Conservation (phyloP, 2,888 invertebrate species). For the Ceratothoa steindachneri region DNA sequence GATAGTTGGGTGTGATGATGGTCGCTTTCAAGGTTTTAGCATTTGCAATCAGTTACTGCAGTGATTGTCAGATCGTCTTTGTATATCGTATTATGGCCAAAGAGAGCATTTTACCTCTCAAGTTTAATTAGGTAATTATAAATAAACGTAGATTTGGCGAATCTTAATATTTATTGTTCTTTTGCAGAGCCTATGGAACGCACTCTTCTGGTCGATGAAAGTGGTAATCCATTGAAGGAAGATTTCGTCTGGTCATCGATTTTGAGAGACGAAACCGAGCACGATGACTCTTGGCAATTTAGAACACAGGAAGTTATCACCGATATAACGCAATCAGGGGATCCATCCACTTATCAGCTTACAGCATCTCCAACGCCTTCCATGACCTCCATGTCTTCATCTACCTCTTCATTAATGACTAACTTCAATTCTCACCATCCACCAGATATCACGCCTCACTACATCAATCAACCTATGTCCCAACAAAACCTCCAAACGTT, state of each 20-base stretch:
- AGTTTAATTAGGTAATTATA: no score
- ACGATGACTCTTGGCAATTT: conserved; percentile 34
- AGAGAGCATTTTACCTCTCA: no score
- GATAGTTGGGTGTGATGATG: no score
- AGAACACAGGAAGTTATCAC: conserved; percentile 44
- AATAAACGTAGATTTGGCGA: no score
- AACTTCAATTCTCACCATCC: conserved; percentile 3
- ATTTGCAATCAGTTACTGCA: no score
- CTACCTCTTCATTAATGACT: conserved; percentile 19
- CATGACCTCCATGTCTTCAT: background rate
- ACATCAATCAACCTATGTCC: background rate
- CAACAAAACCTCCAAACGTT: conserved; percentile 17
- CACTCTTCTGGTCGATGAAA: conserved; percentile 14
- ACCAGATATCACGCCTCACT: background rate
- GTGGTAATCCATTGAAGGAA: conserved; percentile 24
- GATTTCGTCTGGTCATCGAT: conserved; percentile 39
- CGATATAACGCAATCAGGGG: conserved; percentile 41
- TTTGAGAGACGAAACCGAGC: conserved; percentile 30
- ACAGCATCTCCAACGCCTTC: conserved; percentile 22
- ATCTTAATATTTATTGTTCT: no score
- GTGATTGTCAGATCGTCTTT: no score
- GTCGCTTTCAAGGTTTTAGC: no score
- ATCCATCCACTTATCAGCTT: conserved; percentile 43
- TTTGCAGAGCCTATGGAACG: background rate
- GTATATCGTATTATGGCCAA: no score